Percentiles rank a stretch among this genome's conserved stretches.
Evolutionary conservation across 2,888 invertebrate genomes (phyloP).

Genomic region (Deroplatys truncata): DNA sequence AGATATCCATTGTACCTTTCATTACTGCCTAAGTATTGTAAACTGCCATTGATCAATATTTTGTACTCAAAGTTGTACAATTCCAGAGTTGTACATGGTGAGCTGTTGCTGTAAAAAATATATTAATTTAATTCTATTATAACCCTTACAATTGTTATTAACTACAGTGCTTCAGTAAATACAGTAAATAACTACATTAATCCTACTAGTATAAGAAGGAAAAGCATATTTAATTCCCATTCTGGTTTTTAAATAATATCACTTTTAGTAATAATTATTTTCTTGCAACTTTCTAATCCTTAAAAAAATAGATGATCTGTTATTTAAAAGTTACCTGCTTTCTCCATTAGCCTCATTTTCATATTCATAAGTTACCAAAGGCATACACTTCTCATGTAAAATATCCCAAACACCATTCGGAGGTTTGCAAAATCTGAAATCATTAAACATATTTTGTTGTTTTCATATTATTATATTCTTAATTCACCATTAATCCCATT

Average conservation of each 20-base stretch:
- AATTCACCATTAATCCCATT: not conserved
- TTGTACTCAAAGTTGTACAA: constrained; percentile 21
- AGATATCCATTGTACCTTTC: not conserved
- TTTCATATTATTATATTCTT: no score
- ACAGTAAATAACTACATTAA: no score
- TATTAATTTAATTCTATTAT: not conserved
- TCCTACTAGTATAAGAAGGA: no score
- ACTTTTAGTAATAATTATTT: no score
- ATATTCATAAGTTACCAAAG: constrained; percentile 20
- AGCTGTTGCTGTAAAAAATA: not conserved
- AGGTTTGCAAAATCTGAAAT: constrained; percentile 3
- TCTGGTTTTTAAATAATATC: no score
- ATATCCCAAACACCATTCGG: constrained; percentile 36
- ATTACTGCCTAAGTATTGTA: not conserved
- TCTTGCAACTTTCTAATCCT: not conserved
- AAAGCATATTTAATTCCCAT: no score
- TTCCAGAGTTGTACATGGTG: not conserved
- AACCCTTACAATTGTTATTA: not conserved
- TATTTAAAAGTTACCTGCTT: not conserved
- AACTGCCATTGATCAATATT: constrained; percentile 26
- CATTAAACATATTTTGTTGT: not conserved
- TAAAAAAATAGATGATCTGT: not conserved
- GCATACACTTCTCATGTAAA: constrained; percentile 33
- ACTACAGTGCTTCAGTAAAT: no score
- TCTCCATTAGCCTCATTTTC: not conserved